These are phyloP conservation scores for Nomada lathburiana DNA, from an alignment of 2,888 invertebrate species.

Conservation along the genomic window DNA sequence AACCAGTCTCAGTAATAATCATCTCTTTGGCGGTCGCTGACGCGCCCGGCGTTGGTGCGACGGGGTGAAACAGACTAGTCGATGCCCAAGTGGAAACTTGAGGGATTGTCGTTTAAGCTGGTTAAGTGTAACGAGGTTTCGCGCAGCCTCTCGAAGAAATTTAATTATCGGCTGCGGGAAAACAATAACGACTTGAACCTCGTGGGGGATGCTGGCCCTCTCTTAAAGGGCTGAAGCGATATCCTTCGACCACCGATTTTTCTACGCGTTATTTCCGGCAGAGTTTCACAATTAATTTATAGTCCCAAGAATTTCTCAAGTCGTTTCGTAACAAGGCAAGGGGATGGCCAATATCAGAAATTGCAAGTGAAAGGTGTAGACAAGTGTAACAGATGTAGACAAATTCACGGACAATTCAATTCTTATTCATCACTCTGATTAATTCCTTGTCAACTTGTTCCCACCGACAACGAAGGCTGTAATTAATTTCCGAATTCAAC, in stretches of 20 bases:
- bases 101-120: slow-evolving; percentile 59
- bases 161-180: slow-evolving; percentile 63
- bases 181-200: slow-evolving; percentile 59
- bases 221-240: neutral
- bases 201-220: neutral
- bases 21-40: slow-evolving; percentile 6
- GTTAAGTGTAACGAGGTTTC: slow-evolving; percentile 64
- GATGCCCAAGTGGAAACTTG: slow-evolving; percentile 46
- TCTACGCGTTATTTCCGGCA: neutral
- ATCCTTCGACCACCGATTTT: neutral
- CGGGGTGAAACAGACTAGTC: slow-evolving; percentile 35
- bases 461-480: too few relatives aligned
- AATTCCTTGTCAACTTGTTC: too few relatives aligned
- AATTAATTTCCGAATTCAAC: too few relatives aligned
- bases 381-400: too few relatives aligned
- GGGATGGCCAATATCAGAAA: too few relatives aligned
- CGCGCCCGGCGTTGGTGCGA: neutral
- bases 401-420: too few relatives aligned
- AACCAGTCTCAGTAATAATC: slow-evolving; percentile 24
- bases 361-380: too few relatives aligned
- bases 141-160: slow-evolving; percentile 60
- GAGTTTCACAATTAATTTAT: too few relatives aligned
- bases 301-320: too few relatives aligned
- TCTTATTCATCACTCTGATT: too few relatives aligned
- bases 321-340: too few relatives aligned